Evolutionary conservation across 2,113 vertebrate species (phyloP).

Genomic region (Tachysurus vachellii): DNA sequence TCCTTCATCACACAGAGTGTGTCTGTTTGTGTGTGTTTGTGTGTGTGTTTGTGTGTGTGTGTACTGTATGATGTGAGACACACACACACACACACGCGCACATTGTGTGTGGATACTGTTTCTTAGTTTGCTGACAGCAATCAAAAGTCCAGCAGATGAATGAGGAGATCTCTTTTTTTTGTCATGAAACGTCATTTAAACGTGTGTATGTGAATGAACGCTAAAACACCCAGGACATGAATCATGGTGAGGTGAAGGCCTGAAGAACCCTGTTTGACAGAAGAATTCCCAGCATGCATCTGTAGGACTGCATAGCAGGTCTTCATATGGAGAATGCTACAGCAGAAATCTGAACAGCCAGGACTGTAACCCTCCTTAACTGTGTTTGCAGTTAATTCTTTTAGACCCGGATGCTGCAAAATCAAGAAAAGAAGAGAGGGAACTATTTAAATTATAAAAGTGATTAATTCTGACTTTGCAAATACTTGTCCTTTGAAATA

Average conservation of each 20-base stretch:
- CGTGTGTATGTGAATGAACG: background rate
- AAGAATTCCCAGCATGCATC: slow-evolving; percentile 19
- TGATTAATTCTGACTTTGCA: background rate
- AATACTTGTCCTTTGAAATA: background rate
- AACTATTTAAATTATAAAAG: background rate
- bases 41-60: too few relatives aligned
- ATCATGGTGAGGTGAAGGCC: background rate
- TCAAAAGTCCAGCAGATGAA: background rate
- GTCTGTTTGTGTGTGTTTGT: too few relatives aligned
- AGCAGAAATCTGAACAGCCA: background rate
- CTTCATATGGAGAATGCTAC: background rate
- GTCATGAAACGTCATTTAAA: background rate
- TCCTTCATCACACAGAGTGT: slow-evolving; percentile 22
- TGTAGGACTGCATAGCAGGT: background rate
- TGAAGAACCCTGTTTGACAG: slow-evolving; percentile 6
- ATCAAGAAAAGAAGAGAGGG: background rate
- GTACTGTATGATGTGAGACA: too few relatives aligned
- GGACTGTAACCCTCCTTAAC: background rate
- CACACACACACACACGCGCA: background rate
- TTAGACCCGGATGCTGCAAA: background rate
- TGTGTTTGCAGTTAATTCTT: background rate
- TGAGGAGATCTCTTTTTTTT: background rate
- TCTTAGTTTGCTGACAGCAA: background rate
- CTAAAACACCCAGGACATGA: background rate
- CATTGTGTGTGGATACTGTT: background rate